These are phyloP conservation scores for Galemys pyrenaicus DNA, from an alignment of 2,113 vertebrate species.

Conservation along the genomic window DNA sequence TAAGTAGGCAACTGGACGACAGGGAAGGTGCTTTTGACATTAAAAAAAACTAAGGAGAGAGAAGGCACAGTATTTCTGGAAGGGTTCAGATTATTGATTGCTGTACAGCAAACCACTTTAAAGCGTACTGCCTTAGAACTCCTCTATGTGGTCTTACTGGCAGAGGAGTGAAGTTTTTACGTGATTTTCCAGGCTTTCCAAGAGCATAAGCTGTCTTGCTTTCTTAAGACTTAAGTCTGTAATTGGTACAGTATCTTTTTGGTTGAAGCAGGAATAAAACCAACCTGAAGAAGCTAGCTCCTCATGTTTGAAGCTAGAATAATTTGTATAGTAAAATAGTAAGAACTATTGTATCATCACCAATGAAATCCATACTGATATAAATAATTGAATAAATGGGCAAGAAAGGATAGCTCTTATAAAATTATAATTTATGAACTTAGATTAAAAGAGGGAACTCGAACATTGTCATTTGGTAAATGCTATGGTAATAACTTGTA, in stretches of 20 bases:
- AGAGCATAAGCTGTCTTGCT: neutral
- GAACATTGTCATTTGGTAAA: neutral
- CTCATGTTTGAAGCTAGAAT: neutral
- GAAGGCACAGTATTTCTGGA: neutral
- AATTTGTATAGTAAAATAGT: neutral
- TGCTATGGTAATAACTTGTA: neutral
- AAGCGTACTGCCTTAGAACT: neutral
- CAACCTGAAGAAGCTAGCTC: neutral
- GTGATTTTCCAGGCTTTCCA: neutral
- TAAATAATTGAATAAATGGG: neutral
- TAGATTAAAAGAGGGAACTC: neutral
- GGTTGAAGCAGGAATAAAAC: neutral
- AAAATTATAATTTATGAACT: slow-evolving; percentile 1
- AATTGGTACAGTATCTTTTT: neutral
- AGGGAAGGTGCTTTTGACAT: neutral
- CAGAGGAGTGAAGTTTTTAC: neutral
- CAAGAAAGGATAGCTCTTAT: neutral
- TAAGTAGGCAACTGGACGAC: too few relatives aligned
- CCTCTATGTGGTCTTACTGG: neutral
- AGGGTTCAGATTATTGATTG: neutral
- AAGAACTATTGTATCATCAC: neutral
- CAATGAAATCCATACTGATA: neutral
- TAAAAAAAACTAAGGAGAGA: neutral
- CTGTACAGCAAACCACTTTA: neutral
- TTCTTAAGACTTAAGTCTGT: neutral